These are phyloP conservation scores for Dryadula phaetusa DNA, from an alignment of 2,888 invertebrate species.

Conservation along the genomic window DNA sequence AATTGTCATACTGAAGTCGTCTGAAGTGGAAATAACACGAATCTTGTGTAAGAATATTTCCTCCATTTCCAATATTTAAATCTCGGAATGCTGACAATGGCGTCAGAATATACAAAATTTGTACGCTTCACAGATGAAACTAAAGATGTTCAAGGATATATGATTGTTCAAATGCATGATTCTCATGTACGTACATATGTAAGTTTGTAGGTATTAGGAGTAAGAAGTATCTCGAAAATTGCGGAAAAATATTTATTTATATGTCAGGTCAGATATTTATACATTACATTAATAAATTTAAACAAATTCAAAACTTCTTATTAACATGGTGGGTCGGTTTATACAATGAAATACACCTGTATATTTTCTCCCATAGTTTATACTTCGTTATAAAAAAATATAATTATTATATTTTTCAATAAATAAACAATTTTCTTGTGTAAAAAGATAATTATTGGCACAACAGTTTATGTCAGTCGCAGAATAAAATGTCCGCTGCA, in stretches of 20 bases:
- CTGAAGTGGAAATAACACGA: slow-evolving; percentile 58
- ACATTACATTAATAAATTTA: too few species aligned
- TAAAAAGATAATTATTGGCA: neutral
- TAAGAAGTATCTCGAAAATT: neutral
- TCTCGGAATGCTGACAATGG: slow-evolving; percentile 43
- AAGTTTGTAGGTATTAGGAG: too few species aligned
- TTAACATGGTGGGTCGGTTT: too few species aligned
- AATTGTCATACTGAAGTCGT: slow-evolving; percentile 54
- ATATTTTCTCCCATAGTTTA: neutral
- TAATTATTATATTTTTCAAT: neutral
- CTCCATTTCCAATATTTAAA: slow-evolving; percentile 61
- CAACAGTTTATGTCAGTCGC: slow-evolving; percentile 22
- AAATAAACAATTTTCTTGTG: slow-evolving; percentile 4
- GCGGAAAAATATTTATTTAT: neutral
- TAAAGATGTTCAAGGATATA: slow-evolving; percentile 8
- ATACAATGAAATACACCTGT: neutral
- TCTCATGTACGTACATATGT: neutral
- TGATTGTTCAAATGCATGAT: neutral
- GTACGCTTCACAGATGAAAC: slow-evolving; percentile 8
- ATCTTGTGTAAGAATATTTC: slow-evolving; percentile 51
- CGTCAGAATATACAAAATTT: slow-evolving; percentile 20
- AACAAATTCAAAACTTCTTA: too few species aligned
- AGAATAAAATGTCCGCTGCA: slow-evolving; percentile 44
- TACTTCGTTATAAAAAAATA: neutral
- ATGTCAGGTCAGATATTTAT: too few species aligned